Conservation (phyloP, 2,797 vertebrate species). For the Sardinella longiceps region DNA sequence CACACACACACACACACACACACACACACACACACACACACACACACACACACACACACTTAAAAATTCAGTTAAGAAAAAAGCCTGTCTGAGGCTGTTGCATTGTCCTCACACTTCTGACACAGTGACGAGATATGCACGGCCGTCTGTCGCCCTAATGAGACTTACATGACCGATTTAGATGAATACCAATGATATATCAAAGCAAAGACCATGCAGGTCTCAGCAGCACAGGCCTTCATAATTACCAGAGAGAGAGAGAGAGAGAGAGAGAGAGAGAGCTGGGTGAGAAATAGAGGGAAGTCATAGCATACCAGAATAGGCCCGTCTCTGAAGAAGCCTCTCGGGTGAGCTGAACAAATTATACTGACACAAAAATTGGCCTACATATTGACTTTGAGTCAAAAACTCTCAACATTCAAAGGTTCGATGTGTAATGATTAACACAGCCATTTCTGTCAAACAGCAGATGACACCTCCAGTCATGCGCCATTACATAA, state of each 20-base stretch:
- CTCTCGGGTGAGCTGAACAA: conserved; percentile 49
- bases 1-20: too few species aligned
- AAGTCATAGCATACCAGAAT: neutral
- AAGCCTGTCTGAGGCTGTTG: neutral
- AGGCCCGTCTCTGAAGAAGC: conserved; percentile 19
- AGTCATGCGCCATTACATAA: neutral
- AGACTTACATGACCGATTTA: conserved; percentile 3
- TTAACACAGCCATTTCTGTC: neutral
- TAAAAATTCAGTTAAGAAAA: neutral
- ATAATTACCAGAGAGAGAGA: neutral
- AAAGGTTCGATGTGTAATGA: conserved; percentile 20
- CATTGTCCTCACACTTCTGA: neutral
- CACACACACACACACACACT: too few species aligned
- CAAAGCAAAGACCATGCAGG: neutral
- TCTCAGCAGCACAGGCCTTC: neutral
- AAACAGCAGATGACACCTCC: neutral
- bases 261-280: conserved; percentile 29
- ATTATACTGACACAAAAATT: conserved; percentile 57
- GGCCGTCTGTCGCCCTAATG: neutral
- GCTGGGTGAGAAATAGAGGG: neutral
- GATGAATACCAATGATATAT: neutral
- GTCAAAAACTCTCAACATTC: neutral
- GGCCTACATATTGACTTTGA: conserved; percentile 45
- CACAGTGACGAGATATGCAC: neutral
- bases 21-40: too few species aligned